phyloP scores from a whole-genome alignment of 2,797 vertebrate species.

The Bucorvus abyssinicus region DNA sequence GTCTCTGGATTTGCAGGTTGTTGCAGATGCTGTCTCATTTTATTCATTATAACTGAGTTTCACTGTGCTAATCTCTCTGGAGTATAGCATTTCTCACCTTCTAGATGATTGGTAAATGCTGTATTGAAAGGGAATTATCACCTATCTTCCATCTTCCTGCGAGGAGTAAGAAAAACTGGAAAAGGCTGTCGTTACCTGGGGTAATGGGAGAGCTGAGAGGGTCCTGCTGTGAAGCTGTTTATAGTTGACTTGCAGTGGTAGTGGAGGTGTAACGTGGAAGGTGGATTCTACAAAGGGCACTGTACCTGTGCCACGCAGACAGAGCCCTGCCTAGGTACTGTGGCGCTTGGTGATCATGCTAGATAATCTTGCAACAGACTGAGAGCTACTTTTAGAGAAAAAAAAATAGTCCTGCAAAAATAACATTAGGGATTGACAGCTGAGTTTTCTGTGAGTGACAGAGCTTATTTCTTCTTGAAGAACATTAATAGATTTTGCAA shows the following conservation, averaged over 20 bases:
- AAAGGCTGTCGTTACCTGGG: not conserved
- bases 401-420: not conserved
- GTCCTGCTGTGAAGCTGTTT: not conserved
- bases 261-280: not conserved
- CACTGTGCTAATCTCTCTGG: not conserved
- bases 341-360: not conserved
- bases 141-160: not conserved
- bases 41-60: not conserved
- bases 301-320: not conserved
- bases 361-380: not conserved
- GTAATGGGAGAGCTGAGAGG: not conserved
- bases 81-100: not conserved
- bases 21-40: not conserved
- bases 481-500: constrained; percentile 16
- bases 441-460: not conserved
- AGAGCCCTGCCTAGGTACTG: not conserved
- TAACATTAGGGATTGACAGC: not conserved
- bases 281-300: not conserved
- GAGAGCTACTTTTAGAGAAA: not conserved
- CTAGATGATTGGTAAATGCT: not conserved
- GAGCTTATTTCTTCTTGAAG: not conserved
- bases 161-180: not conserved
- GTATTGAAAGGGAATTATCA: not conserved
- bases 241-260: not conserved
- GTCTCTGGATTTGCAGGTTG: not conserved